A percentile compares a stretch with the other conserved stretches of the same genome.
These are phyloP conservation scores for Caenorhabditis sp. DNA, from an alignment of 2,888 invertebrate genomes.

Conservation along the genomic window DNA sequence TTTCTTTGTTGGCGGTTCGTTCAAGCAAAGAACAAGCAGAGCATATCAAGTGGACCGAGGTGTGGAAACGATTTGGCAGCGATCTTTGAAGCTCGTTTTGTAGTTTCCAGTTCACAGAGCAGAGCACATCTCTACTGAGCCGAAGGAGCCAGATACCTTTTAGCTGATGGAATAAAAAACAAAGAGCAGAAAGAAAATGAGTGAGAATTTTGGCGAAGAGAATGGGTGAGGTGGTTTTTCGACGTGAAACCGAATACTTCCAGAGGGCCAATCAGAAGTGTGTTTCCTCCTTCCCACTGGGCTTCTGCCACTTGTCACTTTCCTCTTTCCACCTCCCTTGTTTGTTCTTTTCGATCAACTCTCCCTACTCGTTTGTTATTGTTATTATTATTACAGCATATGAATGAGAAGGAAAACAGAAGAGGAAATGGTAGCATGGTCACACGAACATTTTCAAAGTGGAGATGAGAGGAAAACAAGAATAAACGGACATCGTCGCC, in stretches of 20 bases:
- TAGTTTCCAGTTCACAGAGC: slow-evolving; percentile 5
- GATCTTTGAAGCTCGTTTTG: slow-evolving; percentile 47
- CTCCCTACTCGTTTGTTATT: slow-evolving; percentile 6
- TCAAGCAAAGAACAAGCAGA: slow-evolving; percentile 10
- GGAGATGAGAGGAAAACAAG: slow-evolving; percentile 1
- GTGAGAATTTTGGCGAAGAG: neutral
- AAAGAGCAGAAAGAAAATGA: slow-evolving; percentile 16
- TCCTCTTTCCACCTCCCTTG: slow-evolving; percentile 6
- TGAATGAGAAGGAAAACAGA: too few relatives aligned
- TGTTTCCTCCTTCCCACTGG: too few relatives aligned
- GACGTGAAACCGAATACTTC: slow-evolving; percentile 48
- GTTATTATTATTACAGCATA: slow-evolving; percentile 11
- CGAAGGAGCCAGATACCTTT: too few relatives aligned
- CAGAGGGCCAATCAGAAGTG: slow-evolving; percentile 47
- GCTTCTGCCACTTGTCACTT: slow-evolving; percentile 22
- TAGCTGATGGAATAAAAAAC: too few relatives aligned
- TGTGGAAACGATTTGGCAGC: slow-evolving; percentile 24
- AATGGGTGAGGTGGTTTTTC: slow-evolving; percentile 3
- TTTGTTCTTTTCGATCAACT: slow-evolving; percentile 2
- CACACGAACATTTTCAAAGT: slow-evolving; percentile 12
- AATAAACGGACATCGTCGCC: neutral
- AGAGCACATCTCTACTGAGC: too few relatives aligned
- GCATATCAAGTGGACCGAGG: slow-evolving; percentile 9
- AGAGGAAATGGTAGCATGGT: slow-evolving; percentile 3
- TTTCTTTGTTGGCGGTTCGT: too few relatives aligned